Conservation (phyloP, 2,797 vertebrate species). For the Echiichthys vipera region DNA sequence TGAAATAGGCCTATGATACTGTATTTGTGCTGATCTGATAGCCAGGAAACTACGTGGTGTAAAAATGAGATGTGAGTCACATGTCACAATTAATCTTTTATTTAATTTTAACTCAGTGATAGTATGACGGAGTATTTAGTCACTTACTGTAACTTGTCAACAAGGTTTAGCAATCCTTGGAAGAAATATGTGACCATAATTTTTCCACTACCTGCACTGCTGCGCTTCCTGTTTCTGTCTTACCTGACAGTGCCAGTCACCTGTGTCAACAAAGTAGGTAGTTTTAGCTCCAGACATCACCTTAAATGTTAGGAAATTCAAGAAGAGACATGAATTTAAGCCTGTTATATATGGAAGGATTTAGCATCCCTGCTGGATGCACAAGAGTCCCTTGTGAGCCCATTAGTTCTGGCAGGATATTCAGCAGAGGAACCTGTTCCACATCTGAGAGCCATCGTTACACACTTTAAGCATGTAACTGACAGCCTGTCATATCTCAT, state of each 20-base stretch:
- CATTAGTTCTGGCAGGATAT: neutral
- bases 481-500: slow-evolving; percentile 36
- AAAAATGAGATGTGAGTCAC: slow-evolving; percentile 10
- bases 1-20: neutral
- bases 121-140: neutral
- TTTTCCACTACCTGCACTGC: slow-evolving; percentile 27
- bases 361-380: slow-evolving; percentile 4
- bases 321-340: neutral
- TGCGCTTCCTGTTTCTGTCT: neutral
- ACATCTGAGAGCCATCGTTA: slow-evolving; percentile 43
- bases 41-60: neutral
- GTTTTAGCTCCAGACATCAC: neutral
- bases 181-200: neutral
- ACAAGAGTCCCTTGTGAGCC: neutral
- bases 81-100: neutral
- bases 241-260: neutral
- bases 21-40: neutral
- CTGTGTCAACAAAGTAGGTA: neutral
- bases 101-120: neutral
- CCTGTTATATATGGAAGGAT: neutral
- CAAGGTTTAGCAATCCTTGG: slow-evolving; percentile 22
- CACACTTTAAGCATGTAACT: neutral
- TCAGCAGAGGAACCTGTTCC: slow-evolving; percentile 23
- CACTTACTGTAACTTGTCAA: slow-evolving; percentile 5
- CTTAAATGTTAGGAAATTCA: no score